Percentiles rank a stretch among this genome's conserved stretches.
Evolutionary conservation across 2,113 vertebrate species (phyloP).

Genomic region (Drymodes brunneopygia): DNA sequence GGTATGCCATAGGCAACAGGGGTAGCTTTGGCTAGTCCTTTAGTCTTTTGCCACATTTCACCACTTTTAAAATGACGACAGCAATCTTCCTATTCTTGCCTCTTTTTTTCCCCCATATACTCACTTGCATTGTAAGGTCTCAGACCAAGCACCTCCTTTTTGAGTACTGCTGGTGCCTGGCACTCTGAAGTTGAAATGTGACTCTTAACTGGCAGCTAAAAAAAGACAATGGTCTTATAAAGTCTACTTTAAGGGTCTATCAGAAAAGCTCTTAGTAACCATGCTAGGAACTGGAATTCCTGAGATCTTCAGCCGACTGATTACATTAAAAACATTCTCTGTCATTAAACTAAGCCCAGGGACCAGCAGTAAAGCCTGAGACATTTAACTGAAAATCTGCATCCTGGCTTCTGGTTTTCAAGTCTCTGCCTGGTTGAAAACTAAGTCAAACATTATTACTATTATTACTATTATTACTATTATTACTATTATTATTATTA

Average conservation of each 20-base stretch:
- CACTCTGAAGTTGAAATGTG: background rate
- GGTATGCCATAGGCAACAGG: background rate
- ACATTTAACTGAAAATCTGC: background rate
- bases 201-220: background rate
- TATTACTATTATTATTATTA: background rate
- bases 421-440: background rate
- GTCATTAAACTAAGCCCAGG: background rate
- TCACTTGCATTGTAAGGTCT: rapidly evolving
- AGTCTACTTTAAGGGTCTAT: background rate
- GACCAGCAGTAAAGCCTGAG: background rate
- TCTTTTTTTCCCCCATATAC: background rate
- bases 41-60: background rate
- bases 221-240: background rate
- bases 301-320: background rate
- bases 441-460: background rate
- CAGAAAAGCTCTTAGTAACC: background rate
- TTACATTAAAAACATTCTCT: background rate
- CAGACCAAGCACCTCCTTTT: background rate
- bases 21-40: background rate
- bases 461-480: background rate
- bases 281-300: background rate
- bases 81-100: background rate
- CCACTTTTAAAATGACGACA: background rate
- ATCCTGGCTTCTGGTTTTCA: background rate
- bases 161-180: background rate